Evolutionary conservation across 2,797 vertebrate species (phyloP).

Genomic region (Enoplosus armatus): DNA sequence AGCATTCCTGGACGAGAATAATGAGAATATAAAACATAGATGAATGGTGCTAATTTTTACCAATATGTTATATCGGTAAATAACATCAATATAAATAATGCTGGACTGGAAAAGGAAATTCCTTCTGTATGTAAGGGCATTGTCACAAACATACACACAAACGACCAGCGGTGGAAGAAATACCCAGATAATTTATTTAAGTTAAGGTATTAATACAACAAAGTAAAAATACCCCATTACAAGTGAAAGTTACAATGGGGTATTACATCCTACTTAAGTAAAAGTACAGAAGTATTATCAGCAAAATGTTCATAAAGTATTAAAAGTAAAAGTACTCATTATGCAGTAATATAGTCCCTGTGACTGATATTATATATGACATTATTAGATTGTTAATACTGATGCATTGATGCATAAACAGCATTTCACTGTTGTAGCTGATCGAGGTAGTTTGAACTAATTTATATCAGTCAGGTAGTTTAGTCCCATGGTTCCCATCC

Average conservation of each 20-base stretch:
- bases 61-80: not conserved
- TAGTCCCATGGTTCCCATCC: no score
- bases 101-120: not conserved
- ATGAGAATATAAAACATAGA: not conserved
- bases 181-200: not conserved
- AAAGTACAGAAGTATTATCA: not conserved
- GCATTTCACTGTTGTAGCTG: no score
- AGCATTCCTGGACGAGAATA: not conserved
- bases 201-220: not conserved
- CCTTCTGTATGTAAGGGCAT: not conserved
- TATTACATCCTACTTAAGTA: no score
- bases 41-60: constrained; percentile 9
- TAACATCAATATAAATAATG: not conserved
- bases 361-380: not conserved
- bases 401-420: not conserved
- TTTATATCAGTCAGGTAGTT: not conserved
- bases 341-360: not conserved
- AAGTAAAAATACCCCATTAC: not conserved
- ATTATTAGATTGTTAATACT: no score
- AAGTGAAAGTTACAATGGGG: not conserved
- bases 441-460: not conserved
- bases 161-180: not conserved
- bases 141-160: not conserved
- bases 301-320: not conserved
- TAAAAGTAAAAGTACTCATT: not conserved